These are phyloP conservation scores for Pherbina coryleti DNA, from an alignment of 2,888 invertebrate genomes.

Conservation along the genomic window DNA sequence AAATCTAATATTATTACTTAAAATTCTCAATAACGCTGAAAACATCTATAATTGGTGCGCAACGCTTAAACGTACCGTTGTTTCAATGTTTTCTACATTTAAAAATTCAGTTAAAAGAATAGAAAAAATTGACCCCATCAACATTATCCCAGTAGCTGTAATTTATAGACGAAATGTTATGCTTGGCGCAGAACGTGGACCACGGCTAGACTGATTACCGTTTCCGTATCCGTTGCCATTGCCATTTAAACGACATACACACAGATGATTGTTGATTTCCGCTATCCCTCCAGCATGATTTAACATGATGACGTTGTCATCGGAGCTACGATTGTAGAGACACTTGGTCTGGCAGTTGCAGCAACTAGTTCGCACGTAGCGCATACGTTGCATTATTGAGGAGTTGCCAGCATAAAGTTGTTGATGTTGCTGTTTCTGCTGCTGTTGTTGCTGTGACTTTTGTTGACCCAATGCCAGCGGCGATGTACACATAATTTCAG, in stretches of 20 bases:
- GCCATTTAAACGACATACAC: conserved; percentile 58
- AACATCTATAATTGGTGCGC: background rate
- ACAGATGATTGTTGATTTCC: conserved; percentile 57
- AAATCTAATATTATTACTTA: background rate
- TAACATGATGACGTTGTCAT: conserved; percentile 59
- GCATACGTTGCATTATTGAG: conserved; percentile 11
- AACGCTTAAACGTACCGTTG: background rate
- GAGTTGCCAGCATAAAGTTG: conserved; percentile 40
- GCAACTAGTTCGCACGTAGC: conserved; percentile 47
- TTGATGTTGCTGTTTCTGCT: conserved; percentile 21
- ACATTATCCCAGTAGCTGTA: background rate
- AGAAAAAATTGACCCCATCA: background rate
- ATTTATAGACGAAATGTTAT: conserved; percentile 64
- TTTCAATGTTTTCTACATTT: background rate
- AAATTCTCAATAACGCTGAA: background rate
- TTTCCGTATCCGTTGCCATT: background rate
- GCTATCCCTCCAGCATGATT: conserved; percentile 23
- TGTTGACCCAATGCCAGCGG: background rate
- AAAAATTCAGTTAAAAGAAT: background rate
- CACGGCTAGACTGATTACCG: conserved; percentile 47
- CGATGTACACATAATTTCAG: background rate
- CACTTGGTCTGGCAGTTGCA: conserved; percentile 64
- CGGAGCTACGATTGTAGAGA: conserved; percentile 62
- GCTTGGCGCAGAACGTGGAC: conserved; percentile 65
- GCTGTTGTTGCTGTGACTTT: conserved; percentile 7